A percentile compares a stretch with the other conserved stretches of the same genome.
Evolutionary conservation across 64 coral and sea anemone species (phyloP).

Genomic region (Dendrophyllia cribrosa): DNA sequence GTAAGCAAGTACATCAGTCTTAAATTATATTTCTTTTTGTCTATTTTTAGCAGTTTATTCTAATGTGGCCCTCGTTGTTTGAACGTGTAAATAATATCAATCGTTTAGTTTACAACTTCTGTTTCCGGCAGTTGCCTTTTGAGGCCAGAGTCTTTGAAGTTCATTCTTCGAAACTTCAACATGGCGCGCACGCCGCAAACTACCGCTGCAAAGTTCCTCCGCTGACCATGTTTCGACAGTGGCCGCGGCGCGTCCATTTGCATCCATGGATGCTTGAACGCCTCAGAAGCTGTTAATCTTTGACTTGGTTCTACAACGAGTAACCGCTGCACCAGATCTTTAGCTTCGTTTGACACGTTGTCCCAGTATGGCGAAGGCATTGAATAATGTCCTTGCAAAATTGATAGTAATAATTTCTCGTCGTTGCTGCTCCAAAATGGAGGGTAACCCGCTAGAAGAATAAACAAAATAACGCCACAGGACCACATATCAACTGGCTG

Average conservation of each 20-base stretch:
- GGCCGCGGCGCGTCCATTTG: neutral
- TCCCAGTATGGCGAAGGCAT: conserved; percentile 69
- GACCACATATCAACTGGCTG: conserved; percentile 92
- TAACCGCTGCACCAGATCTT: conserved; percentile 75
- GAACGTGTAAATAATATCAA: neutral
- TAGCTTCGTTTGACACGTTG: conserved; percentile 73
- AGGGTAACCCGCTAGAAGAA: conserved; percentile 78
- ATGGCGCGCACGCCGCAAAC: conserved; percentile 86
- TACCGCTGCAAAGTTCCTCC: conserved; percentile 76
- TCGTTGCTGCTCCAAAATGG: conserved; percentile 93
- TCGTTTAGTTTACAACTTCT: neutral
- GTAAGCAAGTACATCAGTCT: too few relatives aligned
- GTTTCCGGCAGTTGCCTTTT: conserved; percentile 14
- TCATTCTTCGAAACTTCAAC: conserved; percentile 76
- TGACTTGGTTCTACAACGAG: conserved; percentile 59
- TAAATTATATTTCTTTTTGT: too few relatives aligned
- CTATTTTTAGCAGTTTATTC: too few relatives aligned
- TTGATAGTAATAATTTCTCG: conserved; percentile 82
- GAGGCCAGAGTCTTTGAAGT: conserved; percentile 12
- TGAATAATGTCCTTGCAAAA: conserved; percentile 76
- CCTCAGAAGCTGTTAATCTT: conserved; percentile 69
- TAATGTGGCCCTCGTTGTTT: too few relatives aligned
- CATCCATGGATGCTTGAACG: conserved; percentile 88
- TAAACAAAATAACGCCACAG: conserved; percentile 88
- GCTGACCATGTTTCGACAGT: neutral